Evolutionary conservation across 2,797 vertebrate species (phyloP).

Genomic region (Enteromius paludinosus): DNA sequence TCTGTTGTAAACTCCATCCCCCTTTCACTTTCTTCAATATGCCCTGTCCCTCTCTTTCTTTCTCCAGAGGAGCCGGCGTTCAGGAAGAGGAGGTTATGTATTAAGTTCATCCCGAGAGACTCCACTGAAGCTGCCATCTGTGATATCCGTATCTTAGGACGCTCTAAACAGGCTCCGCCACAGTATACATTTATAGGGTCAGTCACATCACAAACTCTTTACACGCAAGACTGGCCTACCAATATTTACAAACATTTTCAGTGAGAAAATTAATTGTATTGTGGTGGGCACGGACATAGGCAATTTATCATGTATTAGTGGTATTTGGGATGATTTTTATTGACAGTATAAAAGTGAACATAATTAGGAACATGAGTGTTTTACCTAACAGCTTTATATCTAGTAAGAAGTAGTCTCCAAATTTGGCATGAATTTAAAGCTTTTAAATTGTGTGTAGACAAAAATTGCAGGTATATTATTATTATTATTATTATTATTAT

Average conservation of each 20-base stretch:
- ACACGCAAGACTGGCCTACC: background rate
- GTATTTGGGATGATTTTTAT: background rate
- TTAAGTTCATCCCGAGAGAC: slow-evolving; percentile 97
- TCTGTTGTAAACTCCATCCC: slow-evolving; percentile 1
- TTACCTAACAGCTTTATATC: background rate
- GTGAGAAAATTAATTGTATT: background rate
- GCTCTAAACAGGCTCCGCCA: slow-evolving; percentile 94
- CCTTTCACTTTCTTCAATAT: slow-evolving; percentile 17
- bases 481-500: too few species aligned
- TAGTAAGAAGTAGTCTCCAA: background rate
- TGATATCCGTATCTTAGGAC: slow-evolving; percentile 93
- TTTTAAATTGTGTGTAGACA: background rate
- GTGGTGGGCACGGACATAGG: background rate
- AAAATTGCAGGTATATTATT: background rate
- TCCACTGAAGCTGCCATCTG: slow-evolving; percentile 98
- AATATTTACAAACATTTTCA: background rate
- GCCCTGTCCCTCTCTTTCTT: background rate
- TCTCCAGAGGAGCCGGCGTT: slow-evolving; percentile 92
- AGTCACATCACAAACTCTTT: slow-evolving; percentile 61
- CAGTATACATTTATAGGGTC: slow-evolving; percentile 98
- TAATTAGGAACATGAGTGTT: background rate
- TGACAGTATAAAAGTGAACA: background rate
- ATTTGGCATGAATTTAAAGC: background rate
- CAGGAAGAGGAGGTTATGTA: slow-evolving; percentile 95
- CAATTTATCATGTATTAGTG: background rate